Conservation (phyloP, 2,113 vertebrate genomes). For the Heptranchias perlo region DNA sequence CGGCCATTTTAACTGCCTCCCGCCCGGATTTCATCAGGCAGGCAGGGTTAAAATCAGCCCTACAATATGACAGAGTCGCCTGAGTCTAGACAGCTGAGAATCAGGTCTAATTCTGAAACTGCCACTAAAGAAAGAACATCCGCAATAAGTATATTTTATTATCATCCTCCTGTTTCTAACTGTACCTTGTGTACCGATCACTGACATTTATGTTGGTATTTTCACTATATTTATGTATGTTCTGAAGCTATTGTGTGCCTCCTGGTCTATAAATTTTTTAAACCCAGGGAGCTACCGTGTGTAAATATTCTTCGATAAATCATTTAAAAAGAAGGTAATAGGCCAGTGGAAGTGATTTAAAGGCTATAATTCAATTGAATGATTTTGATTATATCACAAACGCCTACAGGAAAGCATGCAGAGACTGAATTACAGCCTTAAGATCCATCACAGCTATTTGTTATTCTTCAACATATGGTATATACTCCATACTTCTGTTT, state of each 20-base stretch:
- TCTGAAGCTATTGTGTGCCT: not conserved
- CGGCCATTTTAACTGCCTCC: not conserved
- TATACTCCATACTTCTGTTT: not conserved
- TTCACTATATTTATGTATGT: not conserved
- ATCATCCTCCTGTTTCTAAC: not conserved
- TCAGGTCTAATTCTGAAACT: not conserved
- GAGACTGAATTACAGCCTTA: not conserved
- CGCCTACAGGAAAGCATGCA: not conserved
- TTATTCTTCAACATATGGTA: not conserved
- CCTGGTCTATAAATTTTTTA: not conserved
- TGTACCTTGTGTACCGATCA: not conserved
- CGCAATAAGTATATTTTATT: not conserved
- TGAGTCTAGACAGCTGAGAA: not conserved
- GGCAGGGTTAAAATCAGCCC: not conserved
- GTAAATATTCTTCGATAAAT: not conserved
- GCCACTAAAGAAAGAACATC: not conserved
- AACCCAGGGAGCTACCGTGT: not conserved
- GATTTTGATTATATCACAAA: conserved; percentile 7
- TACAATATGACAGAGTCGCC: not conserved
- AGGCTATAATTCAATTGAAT: not conserved
- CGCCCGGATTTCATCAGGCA: not conserved
- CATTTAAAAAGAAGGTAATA: not conserved
- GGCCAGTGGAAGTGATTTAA: not conserved
- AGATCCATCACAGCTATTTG: not conserved
- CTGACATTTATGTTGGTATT: not conserved